Percentiles rank a stretch among this genome's conserved stretches.
These are phyloP conservation scores for Atta colombica DNA, from an alignment of 1,140 invertebrate genomes.

Conservation along the genomic window DNA sequence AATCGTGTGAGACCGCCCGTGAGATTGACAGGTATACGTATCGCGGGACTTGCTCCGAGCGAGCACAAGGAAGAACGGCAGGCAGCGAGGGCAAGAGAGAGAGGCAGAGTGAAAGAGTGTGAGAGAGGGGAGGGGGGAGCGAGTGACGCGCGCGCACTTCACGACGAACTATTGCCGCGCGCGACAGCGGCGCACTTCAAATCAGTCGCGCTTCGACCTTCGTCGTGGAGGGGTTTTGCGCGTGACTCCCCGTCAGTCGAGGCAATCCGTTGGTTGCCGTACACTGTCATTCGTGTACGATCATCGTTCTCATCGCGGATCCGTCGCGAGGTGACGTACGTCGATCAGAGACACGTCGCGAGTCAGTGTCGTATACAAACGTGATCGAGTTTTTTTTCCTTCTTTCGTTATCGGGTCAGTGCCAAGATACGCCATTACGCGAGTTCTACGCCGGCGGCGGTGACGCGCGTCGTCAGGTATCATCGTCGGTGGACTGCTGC, in stretches of 20 bases:
- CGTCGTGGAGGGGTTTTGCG: conserved; percentile 37
- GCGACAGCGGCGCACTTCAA: conserved; percentile 29
- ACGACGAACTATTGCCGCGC: conserved; percentile 3
- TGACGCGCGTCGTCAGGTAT: conserved; percentile 30
- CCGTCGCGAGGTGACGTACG: conserved; percentile 3
- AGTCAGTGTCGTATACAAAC: conserved; percentile 1
- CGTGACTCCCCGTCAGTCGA: not conserved
- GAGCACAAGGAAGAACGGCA: not conserved
- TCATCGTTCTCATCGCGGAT: not conserved
- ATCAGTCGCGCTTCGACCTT: conserved; percentile 74
- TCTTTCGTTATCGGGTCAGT: not conserved
- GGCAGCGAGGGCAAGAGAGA: not conserved
- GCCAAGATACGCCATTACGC: conserved; percentile 58
- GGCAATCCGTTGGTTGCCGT: too few species aligned
- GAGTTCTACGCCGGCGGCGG: conserved; percentile 13
- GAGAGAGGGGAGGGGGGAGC: not conserved
- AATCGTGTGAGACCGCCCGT: conserved; percentile 35
- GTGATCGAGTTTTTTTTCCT: not conserved
- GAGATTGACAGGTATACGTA: conserved; percentile 51
- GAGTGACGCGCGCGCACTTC: conserved; percentile 21
- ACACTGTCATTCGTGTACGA: not conserved
- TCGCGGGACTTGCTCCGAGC: conserved; percentile 26
- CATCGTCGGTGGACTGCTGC: conserved; percentile 34
- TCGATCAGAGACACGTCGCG: not conserved
- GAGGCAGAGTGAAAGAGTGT: not conserved